Evolutionary conservation across 2,113 vertebrate genomes (phyloP).

Genomic region (Acrocephalus kingi): DNA sequence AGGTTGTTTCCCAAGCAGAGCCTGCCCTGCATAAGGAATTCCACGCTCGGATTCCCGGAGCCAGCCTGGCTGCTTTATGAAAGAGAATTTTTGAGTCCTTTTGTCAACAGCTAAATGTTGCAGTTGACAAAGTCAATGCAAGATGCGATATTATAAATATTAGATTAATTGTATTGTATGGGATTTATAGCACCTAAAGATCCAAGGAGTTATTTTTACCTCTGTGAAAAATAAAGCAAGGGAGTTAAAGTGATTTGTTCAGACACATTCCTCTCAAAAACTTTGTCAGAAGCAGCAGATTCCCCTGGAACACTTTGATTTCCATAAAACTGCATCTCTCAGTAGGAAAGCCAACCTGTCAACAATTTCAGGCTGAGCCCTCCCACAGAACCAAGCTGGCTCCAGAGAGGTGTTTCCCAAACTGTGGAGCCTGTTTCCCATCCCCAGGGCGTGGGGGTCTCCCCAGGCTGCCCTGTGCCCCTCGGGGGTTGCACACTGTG

Average conservation of each 20-base stretch:
- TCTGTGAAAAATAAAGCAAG: slow-evolving; percentile 31
- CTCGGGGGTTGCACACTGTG: background rate
- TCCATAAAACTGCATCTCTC: slow-evolving; percentile 1
- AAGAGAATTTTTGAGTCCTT: slow-evolving; percentile 40
- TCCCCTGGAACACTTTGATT: slow-evolving; percentile 34
- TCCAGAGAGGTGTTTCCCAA: background rate
- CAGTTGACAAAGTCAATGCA: slow-evolving; percentile 8
- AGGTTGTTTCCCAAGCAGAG: background rate
- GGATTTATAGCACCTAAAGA: slow-evolving; percentile 18
- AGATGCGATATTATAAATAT: slow-evolving; percentile 34
- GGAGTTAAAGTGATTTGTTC: slow-evolving; percentile 61
- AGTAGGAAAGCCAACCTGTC: background rate
- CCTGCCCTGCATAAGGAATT: background rate
- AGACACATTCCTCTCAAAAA: slow-evolving; percentile 21
- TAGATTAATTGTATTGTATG: slow-evolving; percentile 50
- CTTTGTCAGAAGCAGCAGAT: background rate
- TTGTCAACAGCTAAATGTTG: slow-evolving; percentile 49
- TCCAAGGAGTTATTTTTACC: slow-evolving; percentile 54
- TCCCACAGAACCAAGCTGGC: background rate
- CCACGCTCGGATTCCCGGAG: rapidly evolving
- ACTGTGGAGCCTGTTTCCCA: background rate
- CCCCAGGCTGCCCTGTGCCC: background rate
- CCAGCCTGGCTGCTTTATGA: background rate
- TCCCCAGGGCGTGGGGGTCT: rapidly evolving
- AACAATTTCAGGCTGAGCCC: background rate